Evolutionary conservation across 2,888 invertebrate species (phyloP).

Genomic region (Willowsia nigromaculata): DNA sequence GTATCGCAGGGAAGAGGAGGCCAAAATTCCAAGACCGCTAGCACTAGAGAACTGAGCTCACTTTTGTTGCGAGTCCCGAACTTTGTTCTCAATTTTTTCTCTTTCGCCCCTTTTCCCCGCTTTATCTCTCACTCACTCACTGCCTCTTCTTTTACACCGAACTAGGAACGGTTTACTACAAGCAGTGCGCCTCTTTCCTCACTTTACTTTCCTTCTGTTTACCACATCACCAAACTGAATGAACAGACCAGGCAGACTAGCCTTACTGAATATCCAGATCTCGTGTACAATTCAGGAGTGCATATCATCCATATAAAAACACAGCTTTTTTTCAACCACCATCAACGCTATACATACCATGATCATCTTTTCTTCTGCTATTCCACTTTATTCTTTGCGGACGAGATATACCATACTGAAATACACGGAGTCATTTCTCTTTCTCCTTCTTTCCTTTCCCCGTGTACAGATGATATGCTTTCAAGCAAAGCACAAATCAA

Average conservation of each 20-base stretch:
- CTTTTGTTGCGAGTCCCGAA: slow-evolving; percentile 61
- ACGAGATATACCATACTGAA: background rate
- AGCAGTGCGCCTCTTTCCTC: background rate
- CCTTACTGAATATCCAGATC: background rate
- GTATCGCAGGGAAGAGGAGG: slow-evolving; percentile 25
- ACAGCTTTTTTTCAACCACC: background rate
- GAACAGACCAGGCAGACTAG: background rate
- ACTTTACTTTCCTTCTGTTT: slow-evolving; percentile 2
- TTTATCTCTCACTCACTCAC: slow-evolving; percentile 26
- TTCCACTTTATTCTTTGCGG: background rate
- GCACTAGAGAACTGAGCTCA: slow-evolving; percentile 71
- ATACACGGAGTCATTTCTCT: background rate
- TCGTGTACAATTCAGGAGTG: background rate
- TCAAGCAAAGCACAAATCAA: slow-evolving; percentile 39
- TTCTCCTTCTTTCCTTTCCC: slow-evolving; percentile 5
- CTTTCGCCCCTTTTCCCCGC: slow-evolving; percentile 41
- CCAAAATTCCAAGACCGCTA: slow-evolving; percentile 66
- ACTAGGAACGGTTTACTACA: background rate
- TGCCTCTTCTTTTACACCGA: background rate
- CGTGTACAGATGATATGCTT: slow-evolving; percentile 29
- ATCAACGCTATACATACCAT: background rate
- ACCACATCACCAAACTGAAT: background rate
- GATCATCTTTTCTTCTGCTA: background rate
- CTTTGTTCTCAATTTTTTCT: slow-evolving; percentile 61
- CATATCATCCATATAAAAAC: background rate